Evolutionary conservation across 2,113 vertebrate species (phyloP).

Genomic region (Solea solea): DNA sequence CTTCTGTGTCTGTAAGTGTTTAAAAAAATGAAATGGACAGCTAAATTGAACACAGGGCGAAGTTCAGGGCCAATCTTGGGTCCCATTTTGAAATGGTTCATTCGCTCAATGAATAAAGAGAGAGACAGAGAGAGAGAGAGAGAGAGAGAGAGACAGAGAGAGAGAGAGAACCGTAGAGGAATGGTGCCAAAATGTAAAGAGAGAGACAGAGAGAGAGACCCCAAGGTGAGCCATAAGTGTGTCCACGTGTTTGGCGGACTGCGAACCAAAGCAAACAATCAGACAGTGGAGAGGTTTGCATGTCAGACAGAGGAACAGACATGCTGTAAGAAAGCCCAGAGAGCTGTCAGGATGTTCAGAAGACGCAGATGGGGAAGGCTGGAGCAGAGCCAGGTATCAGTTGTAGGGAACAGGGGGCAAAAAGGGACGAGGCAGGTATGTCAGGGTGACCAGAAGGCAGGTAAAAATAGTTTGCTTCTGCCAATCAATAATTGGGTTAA

Average conservation of each 20-base stretch:
- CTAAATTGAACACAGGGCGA: conserved; percentile 56
- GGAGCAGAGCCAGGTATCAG: conserved; percentile 49
- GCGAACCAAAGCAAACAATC: conserved; percentile 52
- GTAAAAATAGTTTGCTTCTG: conserved; percentile 27
- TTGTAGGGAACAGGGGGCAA: background rate
- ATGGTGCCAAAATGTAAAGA: conserved; percentile 19
- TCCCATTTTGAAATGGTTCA: conserved; percentile 49
- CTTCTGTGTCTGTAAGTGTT: conserved; percentile 54
- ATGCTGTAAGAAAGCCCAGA: conserved; percentile 48
- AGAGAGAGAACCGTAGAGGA: conserved; percentile 15
- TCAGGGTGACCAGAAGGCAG: conserved; percentile 19
- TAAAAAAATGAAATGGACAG: conserved; percentile 64
- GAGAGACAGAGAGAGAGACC: conserved; percentile 47
- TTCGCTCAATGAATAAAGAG: conserved; percentile 19
- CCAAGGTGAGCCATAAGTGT: conserved; percentile 69
- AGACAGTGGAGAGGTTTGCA: conserved; percentile 49
- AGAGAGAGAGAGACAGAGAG: conserved; percentile 29
- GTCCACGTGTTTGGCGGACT: conserved; percentile 70
- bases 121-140: conserved; percentile 8
- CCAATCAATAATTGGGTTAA: conserved; percentile 39
- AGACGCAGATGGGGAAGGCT: conserved; percentile 50
- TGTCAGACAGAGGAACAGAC: conserved; percentile 56
- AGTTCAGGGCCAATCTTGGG: conserved; percentile 60
- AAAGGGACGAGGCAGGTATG: conserved; percentile 10
- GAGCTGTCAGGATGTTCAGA: conserved; percentile 51